A percentile compares a stretch with the other conserved stretches of the same genome.
Evolutionary conservation across 2,888 invertebrate species (phyloP).

Genomic region (Adelognathus sp.): DNA sequence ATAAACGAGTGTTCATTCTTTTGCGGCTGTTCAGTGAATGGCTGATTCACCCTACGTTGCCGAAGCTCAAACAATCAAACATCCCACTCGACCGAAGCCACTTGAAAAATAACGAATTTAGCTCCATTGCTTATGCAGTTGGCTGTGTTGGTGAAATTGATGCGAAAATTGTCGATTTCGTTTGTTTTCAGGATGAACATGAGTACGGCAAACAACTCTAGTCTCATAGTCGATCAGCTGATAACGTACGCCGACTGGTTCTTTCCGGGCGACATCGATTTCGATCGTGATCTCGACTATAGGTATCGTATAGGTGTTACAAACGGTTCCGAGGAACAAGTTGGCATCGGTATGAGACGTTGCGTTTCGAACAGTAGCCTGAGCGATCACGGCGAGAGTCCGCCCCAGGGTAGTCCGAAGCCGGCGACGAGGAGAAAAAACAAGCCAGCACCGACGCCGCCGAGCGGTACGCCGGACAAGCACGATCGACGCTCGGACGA

Average conservation of each 20-base stretch:
- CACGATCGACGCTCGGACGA: slow-evolving; percentile 74
- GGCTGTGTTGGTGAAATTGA: background rate
- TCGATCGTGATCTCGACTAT: slow-evolving; percentile 83
- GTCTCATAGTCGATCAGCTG: slow-evolving; percentile 92
- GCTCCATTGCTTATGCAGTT: too few species aligned
- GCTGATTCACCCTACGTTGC: too few species aligned
- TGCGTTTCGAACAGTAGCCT: slow-evolving; percentile 87
- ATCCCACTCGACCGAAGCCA: too few species aligned
- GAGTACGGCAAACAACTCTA: slow-evolving; percentile 91
- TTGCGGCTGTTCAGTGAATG: background rate
- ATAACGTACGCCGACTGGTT: slow-evolving; percentile 92
- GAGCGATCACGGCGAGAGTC: slow-evolving; percentile 87
- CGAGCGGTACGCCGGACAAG: slow-evolving; percentile 80
- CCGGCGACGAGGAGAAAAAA: slow-evolving; percentile 88
- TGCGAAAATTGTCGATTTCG: background rate
- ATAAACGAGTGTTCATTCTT: too few species aligned
- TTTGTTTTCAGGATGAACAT: slow-evolving; percentile 86
- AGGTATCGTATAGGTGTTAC: slow-evolving; percentile 68
- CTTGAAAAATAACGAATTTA: too few species aligned
- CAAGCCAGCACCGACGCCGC: slow-evolving; percentile 89
- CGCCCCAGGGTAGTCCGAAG: slow-evolving; percentile 88
- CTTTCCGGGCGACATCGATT: slow-evolving; percentile 90
- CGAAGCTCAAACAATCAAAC: too few species aligned
- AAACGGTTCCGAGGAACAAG: slow-evolving; percentile 73
- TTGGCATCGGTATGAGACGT: slow-evolving; percentile 77